Conservation (phyloP, 1,140 invertebrate species). For the Dendroctonus valens region DNA sequence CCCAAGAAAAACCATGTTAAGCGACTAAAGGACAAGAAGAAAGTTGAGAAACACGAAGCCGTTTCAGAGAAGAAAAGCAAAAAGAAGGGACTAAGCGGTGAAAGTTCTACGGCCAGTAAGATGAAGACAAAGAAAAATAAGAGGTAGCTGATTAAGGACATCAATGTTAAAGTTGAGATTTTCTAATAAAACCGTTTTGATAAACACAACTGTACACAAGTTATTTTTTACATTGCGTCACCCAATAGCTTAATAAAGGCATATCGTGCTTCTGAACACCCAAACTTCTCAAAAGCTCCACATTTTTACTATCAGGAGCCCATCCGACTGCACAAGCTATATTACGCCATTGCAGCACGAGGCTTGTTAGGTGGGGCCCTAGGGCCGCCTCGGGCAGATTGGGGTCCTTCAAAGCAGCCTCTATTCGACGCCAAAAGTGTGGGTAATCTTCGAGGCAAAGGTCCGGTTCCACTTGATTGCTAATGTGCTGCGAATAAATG, state of each 20-base stretch:
- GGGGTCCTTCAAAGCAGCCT: conserved; percentile 37
- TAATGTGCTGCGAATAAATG: conserved; percentile 16
- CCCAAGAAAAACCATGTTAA: too few species aligned
- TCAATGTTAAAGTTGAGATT: too few species aligned
- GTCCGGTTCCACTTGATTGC: conserved; percentile 32
- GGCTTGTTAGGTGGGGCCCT: conserved; percentile 32
- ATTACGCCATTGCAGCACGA: conserved; percentile 42
- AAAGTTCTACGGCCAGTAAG: too few species aligned
- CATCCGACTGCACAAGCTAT: conserved; percentile 37
- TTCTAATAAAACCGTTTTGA: background rate
- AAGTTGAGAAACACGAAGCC: too few species aligned
- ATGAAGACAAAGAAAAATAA: too few species aligned
- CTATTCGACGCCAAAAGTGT: conserved; percentile 33
- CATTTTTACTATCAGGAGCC: conserved; percentile 29
- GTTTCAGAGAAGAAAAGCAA: too few species aligned
- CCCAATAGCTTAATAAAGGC: conserved; percentile 42
- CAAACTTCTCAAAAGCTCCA: conserved; percentile 35
- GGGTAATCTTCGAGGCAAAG: conserved; percentile 39
- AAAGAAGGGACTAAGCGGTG: too few species aligned
- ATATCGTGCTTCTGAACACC: conserved; percentile 42
- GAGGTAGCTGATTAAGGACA: too few species aligned
- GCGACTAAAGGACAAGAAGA: too few species aligned
- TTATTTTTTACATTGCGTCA: conserved; percentile 35
- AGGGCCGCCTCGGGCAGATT: conserved; percentile 34
- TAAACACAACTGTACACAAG: background rate